A percentile compares a stretch with the other conserved stretches of the same genome.
Conservation (phyloP, 2,113 vertebrate genomes). For the Grantiella picta region DNA sequence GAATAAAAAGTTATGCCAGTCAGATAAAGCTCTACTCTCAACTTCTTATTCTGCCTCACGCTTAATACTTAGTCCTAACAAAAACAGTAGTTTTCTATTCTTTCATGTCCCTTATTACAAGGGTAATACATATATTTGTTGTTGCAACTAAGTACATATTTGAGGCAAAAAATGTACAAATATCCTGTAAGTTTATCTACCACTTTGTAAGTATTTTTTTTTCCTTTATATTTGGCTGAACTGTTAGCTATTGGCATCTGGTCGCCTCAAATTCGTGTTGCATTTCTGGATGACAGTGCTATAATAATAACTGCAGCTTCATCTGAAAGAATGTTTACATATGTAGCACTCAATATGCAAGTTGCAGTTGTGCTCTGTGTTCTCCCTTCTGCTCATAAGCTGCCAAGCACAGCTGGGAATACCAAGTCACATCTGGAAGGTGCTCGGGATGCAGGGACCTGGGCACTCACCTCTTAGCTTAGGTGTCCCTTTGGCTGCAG, state of each 20-base stretch:
- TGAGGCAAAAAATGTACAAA: neutral
- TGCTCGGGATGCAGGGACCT: neutral
- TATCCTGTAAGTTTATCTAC: neutral
- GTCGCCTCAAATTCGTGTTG: neutral
- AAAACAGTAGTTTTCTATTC: neutral
- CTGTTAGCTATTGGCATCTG: neutral
- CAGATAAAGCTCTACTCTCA: neutral
- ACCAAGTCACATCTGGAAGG: neutral
- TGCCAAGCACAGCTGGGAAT: neutral
- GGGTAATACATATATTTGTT: neutral
- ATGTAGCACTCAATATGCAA: neutral
- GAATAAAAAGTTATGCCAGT: neutral
- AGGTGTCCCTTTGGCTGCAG: neutral
- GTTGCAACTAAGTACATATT: neutral
- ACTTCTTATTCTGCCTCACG: neutral
- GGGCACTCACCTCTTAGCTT: neutral
- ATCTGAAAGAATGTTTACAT: neutral
- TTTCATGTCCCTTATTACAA: neutral
- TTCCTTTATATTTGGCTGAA: neutral
- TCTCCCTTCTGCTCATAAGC: neutral
- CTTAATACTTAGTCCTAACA: neutral
- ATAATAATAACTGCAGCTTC: neutral
- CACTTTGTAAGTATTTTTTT: neutral
- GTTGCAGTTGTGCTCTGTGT: neutral
- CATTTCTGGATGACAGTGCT: neutral